Percentiles rank a stretch among this genome's conserved stretches.
Conservation (phyloP, 2,113 vertebrate species). For the Macroglossus sobrinus region DNA sequence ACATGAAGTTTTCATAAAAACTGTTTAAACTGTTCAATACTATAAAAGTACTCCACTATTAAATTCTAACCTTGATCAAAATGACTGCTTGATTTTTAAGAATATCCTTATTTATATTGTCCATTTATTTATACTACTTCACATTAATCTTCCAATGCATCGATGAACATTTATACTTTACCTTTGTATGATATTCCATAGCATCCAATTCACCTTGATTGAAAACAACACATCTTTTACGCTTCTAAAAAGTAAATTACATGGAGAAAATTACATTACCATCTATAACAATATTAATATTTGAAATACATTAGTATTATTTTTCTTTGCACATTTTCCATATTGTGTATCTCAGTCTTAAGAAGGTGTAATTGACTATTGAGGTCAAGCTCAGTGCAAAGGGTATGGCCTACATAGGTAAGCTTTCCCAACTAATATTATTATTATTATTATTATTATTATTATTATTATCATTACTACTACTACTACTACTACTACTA, state of each 20-base stretch:
- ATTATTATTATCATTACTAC: background rate
- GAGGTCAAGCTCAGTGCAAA: constrained; percentile 18
- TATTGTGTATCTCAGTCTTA: background rate
- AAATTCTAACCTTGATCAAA: constrained; percentile 10
- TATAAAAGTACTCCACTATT: background rate
- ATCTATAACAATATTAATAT: background rate
- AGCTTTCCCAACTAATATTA: background rate
- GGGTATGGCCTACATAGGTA: background rate
- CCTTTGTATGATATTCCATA: constrained; percentile 90
- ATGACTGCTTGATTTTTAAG: background rate
- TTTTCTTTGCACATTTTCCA: background rate
- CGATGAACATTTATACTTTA: constrained; percentile 67
- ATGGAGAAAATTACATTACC: background rate
- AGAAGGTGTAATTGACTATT: background rate
- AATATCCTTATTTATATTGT: background rate
- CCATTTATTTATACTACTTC: background rate
- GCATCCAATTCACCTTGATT: constrained; percentile 94
- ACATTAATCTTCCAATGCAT: background rate
- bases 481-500: background rate
- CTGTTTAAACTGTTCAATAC: background rate
- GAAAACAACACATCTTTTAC: constrained; percentile 84
- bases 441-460: background rate
- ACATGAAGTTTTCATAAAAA: background rate
- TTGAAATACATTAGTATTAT: constrained; percentile 1
- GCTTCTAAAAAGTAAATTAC: constrained; percentile 83